Base-by-base conservation (phyloP, 2,888 invertebrate species). In the Pandemis heparana region DNA sequence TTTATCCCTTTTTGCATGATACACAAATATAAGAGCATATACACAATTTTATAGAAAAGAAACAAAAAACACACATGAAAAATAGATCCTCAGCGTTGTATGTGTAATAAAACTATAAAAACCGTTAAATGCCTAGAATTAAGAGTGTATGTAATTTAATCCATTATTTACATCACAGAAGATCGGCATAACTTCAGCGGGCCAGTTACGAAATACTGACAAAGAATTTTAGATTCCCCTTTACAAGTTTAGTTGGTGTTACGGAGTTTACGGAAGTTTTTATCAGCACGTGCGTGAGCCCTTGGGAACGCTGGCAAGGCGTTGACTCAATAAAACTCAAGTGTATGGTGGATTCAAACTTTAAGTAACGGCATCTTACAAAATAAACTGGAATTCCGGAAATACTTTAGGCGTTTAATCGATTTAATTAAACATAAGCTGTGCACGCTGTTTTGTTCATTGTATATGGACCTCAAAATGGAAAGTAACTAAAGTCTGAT, bases 251-350 rank as follows among this genome's bases (percentile, higher is more conserved):
- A 41, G 60, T 60, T 61, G 46, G 70, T 71, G 73, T 48, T 68
- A 38, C 65, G 65, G 65, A 51, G 65, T 61, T 74, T 46, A 65
- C 43, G 38, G 38, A 74, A 70, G 74, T 74, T 74, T 48, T 74
- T 74, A 74, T 70, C 70, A 69, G 59, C 53, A 60, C 70, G 60
- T 38, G 65, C 65, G 38, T 23, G 53, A 23, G 18, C 59, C 14
- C 39, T 39, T 9, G 39, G 59, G 41, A 43, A 60, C 39, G 16
- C 39, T 43, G 12, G 62, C 53, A 12, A 32, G 65, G 69, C 60
- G 64, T 43, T 23, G n/a, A 46, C 56, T 23, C 51, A 61, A 70
- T 64, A 65, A 73, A 73, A 70, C 53, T 70, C 46, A 59, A 73
- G 59, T 64, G 56, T 63, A 63, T 41, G 39, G 60, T 38, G 59